Evolutionary conservation across 37 sponge, comb jelly and placozoan genomes (phyloP).

Genomic region (Corticium candelabrum): DNA sequence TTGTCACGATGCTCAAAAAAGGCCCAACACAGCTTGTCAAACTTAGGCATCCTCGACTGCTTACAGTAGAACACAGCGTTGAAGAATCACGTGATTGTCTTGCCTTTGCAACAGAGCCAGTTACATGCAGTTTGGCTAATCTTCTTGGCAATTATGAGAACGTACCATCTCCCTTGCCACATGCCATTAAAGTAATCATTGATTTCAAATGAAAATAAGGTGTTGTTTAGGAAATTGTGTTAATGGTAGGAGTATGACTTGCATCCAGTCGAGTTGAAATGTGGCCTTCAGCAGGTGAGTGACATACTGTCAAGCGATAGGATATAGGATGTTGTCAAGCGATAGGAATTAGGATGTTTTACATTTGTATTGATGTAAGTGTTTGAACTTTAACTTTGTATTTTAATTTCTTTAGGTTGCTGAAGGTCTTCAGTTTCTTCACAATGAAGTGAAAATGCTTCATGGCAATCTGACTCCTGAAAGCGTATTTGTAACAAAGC

Average conservation of each 20-base stretch:
- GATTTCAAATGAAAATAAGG: background rate
- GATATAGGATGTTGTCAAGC: too few relatives aligned
- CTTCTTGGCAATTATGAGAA: constrained; percentile 71
- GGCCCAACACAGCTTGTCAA: constrained; percentile 51
- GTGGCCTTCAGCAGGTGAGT: constrained; percentile 50
- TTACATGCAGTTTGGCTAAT: constrained; percentile 54
- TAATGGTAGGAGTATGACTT: constrained; percentile 45
- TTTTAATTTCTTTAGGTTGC: too few relatives aligned
- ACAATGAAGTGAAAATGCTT: constrained; percentile 52
- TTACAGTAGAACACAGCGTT: constrained; percentile 66
- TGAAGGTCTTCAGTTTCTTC: constrained; percentile 63
- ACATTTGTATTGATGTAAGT: background rate
- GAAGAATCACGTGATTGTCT: constrained; percentile 65
- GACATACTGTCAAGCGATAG: too few relatives aligned
- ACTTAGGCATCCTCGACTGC: constrained; percentile 57
- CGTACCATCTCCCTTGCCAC: constrained; percentile 52
- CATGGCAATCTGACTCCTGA: constrained; percentile 68
- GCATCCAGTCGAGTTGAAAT: constrained; percentile 62
- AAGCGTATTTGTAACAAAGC: constrained; percentile 20
- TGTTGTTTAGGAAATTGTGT: background rate
- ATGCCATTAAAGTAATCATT: constrained; percentile 43
- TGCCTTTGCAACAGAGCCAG: constrained; percentile 68
- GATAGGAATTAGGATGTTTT: too few relatives aligned
- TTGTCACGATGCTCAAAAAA: constrained; percentile 40
- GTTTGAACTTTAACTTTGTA: background rate